Percentiles rank a stretch among this genome's conserved stretches.
phyloP scores from a whole-genome alignment of 2,797 vertebrate species.

The Artibeus lituratus region DNA sequence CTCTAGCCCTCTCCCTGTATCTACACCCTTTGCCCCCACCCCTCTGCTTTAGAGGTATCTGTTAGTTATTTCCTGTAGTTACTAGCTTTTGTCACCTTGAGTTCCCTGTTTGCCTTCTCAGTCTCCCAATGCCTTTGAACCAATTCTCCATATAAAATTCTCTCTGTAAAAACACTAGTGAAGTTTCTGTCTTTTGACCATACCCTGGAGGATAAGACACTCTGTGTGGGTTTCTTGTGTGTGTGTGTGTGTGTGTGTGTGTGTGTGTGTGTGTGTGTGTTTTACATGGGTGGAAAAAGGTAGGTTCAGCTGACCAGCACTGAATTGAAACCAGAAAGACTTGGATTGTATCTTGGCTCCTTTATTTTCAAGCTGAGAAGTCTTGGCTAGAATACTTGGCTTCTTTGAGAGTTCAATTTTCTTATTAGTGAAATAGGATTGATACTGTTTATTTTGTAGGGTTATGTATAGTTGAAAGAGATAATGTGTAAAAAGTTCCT shows the following conservation, averaged over 20 bases:
- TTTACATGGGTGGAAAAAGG: background rate
- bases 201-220: background rate
- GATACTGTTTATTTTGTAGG: slow-evolving; percentile 35
- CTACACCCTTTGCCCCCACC: too few species aligned
- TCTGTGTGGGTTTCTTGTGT: background rate
- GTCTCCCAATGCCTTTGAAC: background rate
- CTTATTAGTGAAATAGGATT: slow-evolving; percentile 58
- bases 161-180: background rate
- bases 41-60: background rate
- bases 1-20: rapidly evolving
- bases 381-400: slow-evolving; percentile 41
- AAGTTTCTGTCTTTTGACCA: background rate
- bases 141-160: background rate
- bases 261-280: too few species aligned
- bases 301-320: background rate
- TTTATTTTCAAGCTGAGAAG: slow-evolving; percentile 29
- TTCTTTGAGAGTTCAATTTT: slow-evolving; percentile 45
- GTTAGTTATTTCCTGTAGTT: background rate
- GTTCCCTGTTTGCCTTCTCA: background rate
- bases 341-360: background rate
- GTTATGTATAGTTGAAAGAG: slow-evolving; percentile 40
- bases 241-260: too few species aligned
- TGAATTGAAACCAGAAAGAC: slow-evolving; percentile 15
- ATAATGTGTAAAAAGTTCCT: slow-evolving; percentile 59
- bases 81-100: background rate